These are phyloP conservation scores for Ricordea florida DNA, from an alignment of 92 coral and sea anemone genomes.

Conservation along the genomic window DNA sequence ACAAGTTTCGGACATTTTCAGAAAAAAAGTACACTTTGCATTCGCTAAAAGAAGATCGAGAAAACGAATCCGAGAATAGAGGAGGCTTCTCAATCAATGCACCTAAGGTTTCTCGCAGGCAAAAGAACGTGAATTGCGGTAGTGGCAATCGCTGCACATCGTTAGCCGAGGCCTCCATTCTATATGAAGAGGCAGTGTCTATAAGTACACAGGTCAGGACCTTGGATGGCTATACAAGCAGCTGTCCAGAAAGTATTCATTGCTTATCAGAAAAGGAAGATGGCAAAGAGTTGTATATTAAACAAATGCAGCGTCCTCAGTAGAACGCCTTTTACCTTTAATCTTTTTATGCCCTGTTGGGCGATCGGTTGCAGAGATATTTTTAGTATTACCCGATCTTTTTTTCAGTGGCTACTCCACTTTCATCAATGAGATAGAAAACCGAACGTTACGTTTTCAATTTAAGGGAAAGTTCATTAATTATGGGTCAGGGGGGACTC, in stretches of 20 bases:
- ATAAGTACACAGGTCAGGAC: background rate
- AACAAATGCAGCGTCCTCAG: background rate
- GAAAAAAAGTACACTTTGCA: background rate
- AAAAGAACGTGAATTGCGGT: no score
- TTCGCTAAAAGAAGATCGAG: constrained; percentile 19
- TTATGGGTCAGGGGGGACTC: no score
- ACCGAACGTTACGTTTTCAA: no score
- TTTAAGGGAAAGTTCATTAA: no score
- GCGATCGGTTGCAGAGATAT: no score
- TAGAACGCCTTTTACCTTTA: no score
- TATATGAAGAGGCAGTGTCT: background rate
- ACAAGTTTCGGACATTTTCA: background rate
- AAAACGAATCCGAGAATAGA: background rate
- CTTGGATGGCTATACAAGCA: constrained; percentile 27
- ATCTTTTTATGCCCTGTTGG: no score
- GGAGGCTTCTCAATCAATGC: background rate
- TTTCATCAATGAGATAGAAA: no score
- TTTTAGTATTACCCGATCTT: no score
- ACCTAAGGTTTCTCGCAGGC: background rate
- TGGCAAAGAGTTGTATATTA: background rate
- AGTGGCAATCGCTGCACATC: background rate
- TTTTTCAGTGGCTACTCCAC: no score
- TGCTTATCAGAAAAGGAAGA: constrained; percentile 27
- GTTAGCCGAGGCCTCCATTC: background rate
- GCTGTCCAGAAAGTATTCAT: constrained; percentile 25